Conservation (phyloP, 1,140 invertebrate species). For the Acromyrmex heyeri region DNA sequence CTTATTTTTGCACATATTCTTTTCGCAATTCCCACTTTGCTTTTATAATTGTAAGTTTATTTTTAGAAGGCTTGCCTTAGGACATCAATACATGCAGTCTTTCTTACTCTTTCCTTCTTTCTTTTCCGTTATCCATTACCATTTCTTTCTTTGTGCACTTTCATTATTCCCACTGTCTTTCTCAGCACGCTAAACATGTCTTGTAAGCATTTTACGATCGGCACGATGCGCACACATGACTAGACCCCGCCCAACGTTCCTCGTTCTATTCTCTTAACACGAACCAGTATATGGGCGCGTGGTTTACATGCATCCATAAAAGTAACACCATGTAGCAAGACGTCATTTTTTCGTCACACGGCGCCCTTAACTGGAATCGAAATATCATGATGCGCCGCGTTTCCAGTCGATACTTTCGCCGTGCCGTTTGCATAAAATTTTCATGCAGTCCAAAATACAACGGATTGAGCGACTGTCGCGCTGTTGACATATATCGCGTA, state of each 20-base stretch:
- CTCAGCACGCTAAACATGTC: conserved; percentile 69
- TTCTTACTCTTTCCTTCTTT: conserved; percentile 7
- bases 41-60: no score
- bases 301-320: conserved; percentile 84
- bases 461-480: conserved; percentile 38
- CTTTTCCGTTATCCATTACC: conserved; percentile 1
- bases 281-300: conserved; percentile 78
- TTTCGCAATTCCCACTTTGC: no score
- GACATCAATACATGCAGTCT: no score
- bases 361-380: conserved; percentile 77
- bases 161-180: conserved; percentile 59
- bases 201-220: conserved; percentile 75
- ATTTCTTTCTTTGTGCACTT: conserved; percentile 55
- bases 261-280: conserved; percentile 82
- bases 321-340: conserved; percentile 77
- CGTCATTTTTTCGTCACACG: conserved; percentile 68
- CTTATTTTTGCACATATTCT: no score
- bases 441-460: conserved; percentile 67
- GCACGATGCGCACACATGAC: conserved; percentile 64
- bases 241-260: conserved; percentile 71
- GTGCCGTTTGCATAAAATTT: conserved; percentile 74
- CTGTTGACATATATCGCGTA: conserved; percentile 36
- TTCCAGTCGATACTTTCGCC: conserved; percentile 61
- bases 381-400: conserved; percentile 74
- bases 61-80: no score